These are phyloP conservation scores for Coluber constrictor DNA, from an alignment of 2,797 vertebrate genomes.

Conservation along the genomic window DNA sequence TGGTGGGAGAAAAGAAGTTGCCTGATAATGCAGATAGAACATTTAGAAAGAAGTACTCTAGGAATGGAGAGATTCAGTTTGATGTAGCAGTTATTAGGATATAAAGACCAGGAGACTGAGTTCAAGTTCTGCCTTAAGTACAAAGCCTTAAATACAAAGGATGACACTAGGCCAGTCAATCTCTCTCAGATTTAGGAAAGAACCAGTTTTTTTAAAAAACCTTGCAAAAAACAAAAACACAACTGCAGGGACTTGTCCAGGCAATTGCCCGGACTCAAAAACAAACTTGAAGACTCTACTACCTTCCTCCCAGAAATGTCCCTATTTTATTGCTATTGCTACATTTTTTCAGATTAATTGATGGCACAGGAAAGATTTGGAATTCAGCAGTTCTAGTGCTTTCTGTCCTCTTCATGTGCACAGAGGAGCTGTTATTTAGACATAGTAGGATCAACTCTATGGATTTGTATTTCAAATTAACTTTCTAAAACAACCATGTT, in stretches of 20 bases:
- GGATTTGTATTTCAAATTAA: background rate
- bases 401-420: background rate
- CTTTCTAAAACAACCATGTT: background rate
- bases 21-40: background rate
- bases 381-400: background rate
- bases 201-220: background rate
- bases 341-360: background rate
- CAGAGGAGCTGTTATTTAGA: background rate
- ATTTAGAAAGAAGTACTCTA: background rate
- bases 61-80: background rate
- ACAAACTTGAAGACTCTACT: background rate
- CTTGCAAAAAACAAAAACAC: background rate
- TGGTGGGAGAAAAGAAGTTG: background rate
- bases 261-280: background rate
- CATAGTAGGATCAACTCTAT: background rate
- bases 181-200: background rate
- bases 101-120: background rate
- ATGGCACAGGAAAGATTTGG: background rate
- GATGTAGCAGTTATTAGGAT: background rate
- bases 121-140: background rate
- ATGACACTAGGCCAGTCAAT: background rate
- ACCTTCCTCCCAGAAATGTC: background rate
- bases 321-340: no score
- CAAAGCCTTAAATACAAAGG: no score
- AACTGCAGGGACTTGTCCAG: background rate